Evolutionary conservation across 2,888 invertebrate genomes (phyloP).

Genomic region (Parnassius mnemosyne): DNA sequence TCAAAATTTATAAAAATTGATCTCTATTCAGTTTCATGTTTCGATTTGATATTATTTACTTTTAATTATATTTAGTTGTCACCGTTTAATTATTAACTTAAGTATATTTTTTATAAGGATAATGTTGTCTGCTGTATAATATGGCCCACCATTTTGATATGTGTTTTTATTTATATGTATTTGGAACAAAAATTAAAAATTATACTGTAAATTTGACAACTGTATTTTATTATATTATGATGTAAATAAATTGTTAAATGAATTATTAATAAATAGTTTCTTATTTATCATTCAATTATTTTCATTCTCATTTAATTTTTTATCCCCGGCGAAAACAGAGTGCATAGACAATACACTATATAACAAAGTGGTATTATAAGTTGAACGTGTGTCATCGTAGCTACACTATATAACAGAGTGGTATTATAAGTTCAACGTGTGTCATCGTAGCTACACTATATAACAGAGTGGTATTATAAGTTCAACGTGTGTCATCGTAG

Average conservation of each 20-base stretch:
- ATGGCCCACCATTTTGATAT: conserved; percentile 19
- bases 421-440: no score
- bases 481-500: no score
- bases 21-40: conserved; percentile 24
- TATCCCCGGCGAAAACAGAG: no score
- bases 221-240: background rate
- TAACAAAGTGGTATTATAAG: no score
- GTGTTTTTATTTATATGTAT: background rate
- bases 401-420: no score
- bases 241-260: conserved; percentile 23
- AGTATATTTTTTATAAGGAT: background rate
- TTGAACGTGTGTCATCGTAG: no score
- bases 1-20: conserved; percentile 15
- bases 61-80: background rate
- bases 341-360: no score
- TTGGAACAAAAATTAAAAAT: background rate
- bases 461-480: no score
- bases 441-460: no score
- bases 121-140: no score
- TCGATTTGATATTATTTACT: conserved; percentile 22
- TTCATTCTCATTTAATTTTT: background rate
- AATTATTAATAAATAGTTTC: conserved; percentile 18
- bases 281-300: conserved; percentile 5
- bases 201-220: background rate
- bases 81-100: background rate